Evolutionary conservation across 2,888 invertebrate genomes (phyloP), one percentile per base, ranked within the genome.

Genomic region (Oxyteleia sp.): DNA sequence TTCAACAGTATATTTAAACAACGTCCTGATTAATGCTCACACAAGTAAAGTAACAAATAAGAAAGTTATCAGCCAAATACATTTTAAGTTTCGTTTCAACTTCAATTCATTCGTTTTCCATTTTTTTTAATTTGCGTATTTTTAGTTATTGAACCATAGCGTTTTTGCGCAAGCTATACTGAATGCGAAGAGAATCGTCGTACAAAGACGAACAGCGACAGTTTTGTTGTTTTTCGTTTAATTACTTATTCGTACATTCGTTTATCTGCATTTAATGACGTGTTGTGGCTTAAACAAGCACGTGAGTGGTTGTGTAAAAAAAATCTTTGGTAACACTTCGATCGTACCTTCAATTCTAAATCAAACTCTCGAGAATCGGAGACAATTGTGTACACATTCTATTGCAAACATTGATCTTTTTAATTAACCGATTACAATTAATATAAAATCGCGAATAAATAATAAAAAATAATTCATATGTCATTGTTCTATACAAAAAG

Each of bases 241-340:
- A 5, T 32, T 23, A 8, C 13, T 51, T 38, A 38, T 41, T 66
- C 18, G 23, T 20, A 23, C 23, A 23, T 23, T 23, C 23, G 23
- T 23, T 23, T 23, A 23, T 23, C 23, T n/a, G n/a, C n/a, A n/a
- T n/a, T n/a, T n/a, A 41, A 32, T 53, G 7, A 68, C n/a, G n/a
- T n/a, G n/a, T 51, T 51, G 53, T 35, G 13, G 10, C 49, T 53
- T n/a, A 20, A 23, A 47, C 29, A 78, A 78, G 78, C 78, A 35
- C 16, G 35, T 71, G 43, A n/a, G n/a, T n/a, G n/a, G n/a, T n/a
- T n/a, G n/a, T n/a, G n/a, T n/a, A n/a, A n/a, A 64, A 80, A 79
- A 72, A 80, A 49, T 66, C 64, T 80, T 66, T 80, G 64, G 72
- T 72, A 72, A 72, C 49, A 59, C 16, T 51, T 72, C 51, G 29